These are phyloP conservation scores for Gorsachius goisagi DNA, from an alignment of 2,113 vertebrate genomes.

Conservation along the genomic window DNA sequence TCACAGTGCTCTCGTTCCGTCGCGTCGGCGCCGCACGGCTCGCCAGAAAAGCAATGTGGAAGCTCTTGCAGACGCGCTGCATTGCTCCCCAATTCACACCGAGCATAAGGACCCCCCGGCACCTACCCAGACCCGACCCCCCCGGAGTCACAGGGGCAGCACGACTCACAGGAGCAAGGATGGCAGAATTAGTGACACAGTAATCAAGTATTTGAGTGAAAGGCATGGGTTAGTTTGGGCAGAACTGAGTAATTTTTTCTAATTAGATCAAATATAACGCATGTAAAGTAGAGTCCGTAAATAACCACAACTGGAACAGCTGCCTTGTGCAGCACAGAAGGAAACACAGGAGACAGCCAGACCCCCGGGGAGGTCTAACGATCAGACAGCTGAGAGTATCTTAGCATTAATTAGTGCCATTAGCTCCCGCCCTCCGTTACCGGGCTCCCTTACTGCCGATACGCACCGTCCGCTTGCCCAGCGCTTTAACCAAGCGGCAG, in stretches of 20 bases:
- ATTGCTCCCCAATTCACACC: background rate
- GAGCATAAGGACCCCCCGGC: background rate
- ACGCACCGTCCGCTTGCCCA: background rate
- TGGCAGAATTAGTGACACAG: background rate
- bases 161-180: background rate
- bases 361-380: background rate
- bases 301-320: background rate
- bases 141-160: background rate
- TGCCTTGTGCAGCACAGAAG: background rate
- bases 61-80: background rate
- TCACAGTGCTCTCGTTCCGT: background rate
- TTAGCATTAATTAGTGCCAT: background rate
- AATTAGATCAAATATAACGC: background rate
- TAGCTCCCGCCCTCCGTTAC: background rate
- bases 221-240: background rate
- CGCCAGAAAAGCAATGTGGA: background rate
- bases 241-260: background rate
- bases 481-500: background rate
- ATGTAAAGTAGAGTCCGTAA: background rate
- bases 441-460: background rate
- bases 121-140: background rate
- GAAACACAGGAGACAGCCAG: background rate
- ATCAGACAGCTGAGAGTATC: background rate
- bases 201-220: background rate
- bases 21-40: background rate